Percentiles rank a stretch among this genome's conserved stretches.
Evolutionary conservation across 2,888 invertebrate species (phyloP).

Genomic region (Ctena decussata): DNA sequence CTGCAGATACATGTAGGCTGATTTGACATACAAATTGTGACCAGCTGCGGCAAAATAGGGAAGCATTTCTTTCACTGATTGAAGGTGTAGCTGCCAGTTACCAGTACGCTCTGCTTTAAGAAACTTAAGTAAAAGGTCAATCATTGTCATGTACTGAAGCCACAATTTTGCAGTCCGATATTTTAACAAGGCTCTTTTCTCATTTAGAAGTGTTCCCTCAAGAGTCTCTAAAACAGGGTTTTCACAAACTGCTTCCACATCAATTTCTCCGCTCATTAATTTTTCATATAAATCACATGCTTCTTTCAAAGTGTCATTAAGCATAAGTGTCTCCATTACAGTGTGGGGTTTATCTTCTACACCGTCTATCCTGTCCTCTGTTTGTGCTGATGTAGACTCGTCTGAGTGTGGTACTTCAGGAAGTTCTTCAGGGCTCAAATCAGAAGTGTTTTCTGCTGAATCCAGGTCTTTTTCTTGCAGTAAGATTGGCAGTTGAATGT

Average conservation of each 20-base stretch:
- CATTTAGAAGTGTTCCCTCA: background rate
- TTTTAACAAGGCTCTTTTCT: background rate
- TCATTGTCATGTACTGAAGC: slow-evolving; percentile 50
- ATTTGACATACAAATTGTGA: slow-evolving; percentile 62
- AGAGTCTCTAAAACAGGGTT: background rate
- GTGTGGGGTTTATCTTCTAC: too few species aligned
- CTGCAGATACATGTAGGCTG: slow-evolving; percentile 53
- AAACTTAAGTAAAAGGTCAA: slow-evolving; percentile 10
- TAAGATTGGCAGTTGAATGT: background rate
- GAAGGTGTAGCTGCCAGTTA: slow-evolving; percentile 53
- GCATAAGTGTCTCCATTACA: background rate
- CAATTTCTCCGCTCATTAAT: background rate
- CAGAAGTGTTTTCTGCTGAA: background rate
- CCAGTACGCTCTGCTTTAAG: slow-evolving; percentile 36
- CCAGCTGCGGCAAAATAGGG: slow-evolving; percentile 65
- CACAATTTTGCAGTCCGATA: slow-evolving; percentile 20
- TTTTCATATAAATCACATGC: background rate
- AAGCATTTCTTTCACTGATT: slow-evolving; percentile 53
- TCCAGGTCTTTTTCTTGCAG: background rate
- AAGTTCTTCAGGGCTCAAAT: background rate
- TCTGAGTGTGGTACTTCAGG: background rate
- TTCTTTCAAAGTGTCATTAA: background rate
- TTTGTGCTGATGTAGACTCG: background rate
- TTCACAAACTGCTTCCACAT: background rate
- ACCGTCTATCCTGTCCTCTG: background rate